Conservation (phyloP, 2,797 vertebrate species). For the Masticophis lateralis region DNA sequence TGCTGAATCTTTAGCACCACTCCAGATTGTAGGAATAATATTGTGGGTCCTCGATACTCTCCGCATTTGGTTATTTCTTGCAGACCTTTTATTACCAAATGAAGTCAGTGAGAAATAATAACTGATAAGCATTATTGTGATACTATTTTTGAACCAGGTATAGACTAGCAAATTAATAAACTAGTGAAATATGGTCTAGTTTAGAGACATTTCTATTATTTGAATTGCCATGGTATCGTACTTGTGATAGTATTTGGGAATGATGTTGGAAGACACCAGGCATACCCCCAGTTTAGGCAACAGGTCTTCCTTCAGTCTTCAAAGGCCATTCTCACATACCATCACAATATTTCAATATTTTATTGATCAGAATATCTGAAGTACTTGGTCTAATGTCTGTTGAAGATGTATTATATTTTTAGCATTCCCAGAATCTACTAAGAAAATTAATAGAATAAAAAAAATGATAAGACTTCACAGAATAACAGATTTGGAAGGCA, state of each 20-base stretch:
- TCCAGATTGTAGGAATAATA: neutral
- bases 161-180: neutral
- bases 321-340: neutral
- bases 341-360: neutral
- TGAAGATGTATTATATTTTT: neutral
- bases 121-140: neutral
- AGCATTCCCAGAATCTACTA: neutral
- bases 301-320: neutral
- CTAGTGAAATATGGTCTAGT: neutral
- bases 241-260: neutral
- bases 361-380: neutral
- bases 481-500: neutral
- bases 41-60: neutral
- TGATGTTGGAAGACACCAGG: neutral
- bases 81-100: too few species aligned
- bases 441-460: neutral
- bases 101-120: neutral
- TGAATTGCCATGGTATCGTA: neutral
- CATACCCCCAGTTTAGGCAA: neutral
- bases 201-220: neutral
- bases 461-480: neutral
- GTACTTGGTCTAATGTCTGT: neutral
- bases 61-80: neutral
- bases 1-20: neutral
- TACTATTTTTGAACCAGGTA: neutral